Evolutionary conservation across 2,113 vertebrate species (phyloP).

Genomic region (Scomber colias): DNA sequence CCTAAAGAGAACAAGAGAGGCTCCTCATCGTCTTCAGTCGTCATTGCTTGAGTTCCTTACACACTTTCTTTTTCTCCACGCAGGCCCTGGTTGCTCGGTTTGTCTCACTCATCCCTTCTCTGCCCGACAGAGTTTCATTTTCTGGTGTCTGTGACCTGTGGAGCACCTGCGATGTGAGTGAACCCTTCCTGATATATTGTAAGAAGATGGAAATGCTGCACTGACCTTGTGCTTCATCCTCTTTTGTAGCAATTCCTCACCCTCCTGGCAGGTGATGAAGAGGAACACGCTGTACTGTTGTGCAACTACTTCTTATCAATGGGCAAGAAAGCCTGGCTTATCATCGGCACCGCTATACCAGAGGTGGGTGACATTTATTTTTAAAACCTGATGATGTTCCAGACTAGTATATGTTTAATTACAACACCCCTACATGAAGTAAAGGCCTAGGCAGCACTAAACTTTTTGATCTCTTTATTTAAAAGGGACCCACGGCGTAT

Average conservation of each 20-base stretch:
- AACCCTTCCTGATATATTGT: not conserved
- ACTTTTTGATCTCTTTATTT: not conserved
- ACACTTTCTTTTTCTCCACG: not conserved
- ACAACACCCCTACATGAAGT: no score
- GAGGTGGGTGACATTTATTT: slow-evolving; percentile 84
- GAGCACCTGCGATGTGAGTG: slow-evolving; percentile 95
- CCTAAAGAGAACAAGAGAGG: not conserved
- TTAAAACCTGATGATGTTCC: no score
- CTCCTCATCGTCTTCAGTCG: no score
- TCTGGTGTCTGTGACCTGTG: slow-evolving; percentile 93
- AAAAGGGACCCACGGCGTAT: slow-evolving; percentile 92
- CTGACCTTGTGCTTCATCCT: not conserved
- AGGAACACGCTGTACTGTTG: slow-evolving; percentile 93
- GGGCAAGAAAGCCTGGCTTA: slow-evolving; percentile 94
- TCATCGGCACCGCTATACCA: slow-evolving; percentile 93
- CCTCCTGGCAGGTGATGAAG: slow-evolving; percentile 95
- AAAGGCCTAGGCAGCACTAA: not conserved
- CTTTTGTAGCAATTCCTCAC: slow-evolving; percentile 93
- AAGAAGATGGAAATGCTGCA: not conserved
- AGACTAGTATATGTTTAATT: no score
- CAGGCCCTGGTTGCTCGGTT: slow-evolving; percentile 92
- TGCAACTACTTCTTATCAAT: slow-evolving; percentile 97
- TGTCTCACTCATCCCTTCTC: slow-evolving; percentile 93
- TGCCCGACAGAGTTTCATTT: slow-evolving; percentile 93
- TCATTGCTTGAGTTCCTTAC: not conserved